Percentiles rank a stretch among this genome's conserved stretches.
Evolutionary conservation across 2,797 vertebrate species (phyloP).

Genomic region (Halcyon badia): DNA sequence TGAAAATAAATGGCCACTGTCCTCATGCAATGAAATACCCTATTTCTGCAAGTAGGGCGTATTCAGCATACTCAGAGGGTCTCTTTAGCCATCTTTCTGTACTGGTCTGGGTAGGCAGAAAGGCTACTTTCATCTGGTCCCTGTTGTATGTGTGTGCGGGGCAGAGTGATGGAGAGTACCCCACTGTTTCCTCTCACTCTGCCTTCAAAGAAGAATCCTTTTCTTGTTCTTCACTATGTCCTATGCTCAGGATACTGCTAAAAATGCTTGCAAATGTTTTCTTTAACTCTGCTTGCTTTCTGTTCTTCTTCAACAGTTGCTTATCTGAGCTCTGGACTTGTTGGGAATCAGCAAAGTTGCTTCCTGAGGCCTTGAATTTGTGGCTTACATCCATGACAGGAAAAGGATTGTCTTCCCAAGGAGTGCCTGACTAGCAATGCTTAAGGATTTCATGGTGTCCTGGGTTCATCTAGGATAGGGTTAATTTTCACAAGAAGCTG

Average conservation of each 20-base stretch:
- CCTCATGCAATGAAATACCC: neutral
- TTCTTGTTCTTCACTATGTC: neutral
- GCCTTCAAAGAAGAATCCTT: neutral
- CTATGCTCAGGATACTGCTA: neutral
- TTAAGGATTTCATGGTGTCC: neutral
- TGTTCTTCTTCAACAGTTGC: neutral
- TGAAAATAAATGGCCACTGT: neutral
- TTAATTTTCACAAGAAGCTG: no score
- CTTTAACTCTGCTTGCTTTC: neutral
- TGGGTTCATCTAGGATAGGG: no score
- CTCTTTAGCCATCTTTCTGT: neutral
- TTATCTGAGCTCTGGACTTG: neutral
- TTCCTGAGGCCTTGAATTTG: neutral
- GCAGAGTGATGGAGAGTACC: accelerated
- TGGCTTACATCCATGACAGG: neutral
- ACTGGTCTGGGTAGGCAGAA: neutral
- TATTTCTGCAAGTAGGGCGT: neutral
- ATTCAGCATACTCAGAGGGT: neutral
- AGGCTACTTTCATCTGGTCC: neutral
- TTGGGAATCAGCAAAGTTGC: neutral
- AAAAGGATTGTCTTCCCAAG: neutral
- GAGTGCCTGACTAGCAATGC: neutral
- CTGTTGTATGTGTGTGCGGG: neutral
- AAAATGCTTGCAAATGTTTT: neutral
- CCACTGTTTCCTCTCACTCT: neutral